These are phyloP conservation scores for Leucosticte australis DNA, from an alignment of 2,113 vertebrate species.

Conservation along the genomic window DNA sequence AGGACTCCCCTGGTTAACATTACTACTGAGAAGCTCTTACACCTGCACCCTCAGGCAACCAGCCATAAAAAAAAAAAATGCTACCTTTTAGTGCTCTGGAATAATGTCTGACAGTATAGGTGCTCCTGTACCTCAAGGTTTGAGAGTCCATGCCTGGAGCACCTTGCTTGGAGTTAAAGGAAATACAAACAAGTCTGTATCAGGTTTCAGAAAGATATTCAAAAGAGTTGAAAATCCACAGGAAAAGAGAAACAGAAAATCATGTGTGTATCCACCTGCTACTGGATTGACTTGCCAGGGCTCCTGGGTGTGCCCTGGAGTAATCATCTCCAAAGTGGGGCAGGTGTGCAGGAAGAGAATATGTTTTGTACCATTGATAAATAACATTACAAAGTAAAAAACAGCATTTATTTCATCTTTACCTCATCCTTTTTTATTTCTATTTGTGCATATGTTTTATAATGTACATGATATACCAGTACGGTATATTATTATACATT, in stretches of 20 bases:
- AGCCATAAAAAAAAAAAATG: neutral
- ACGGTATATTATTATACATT: neutral
- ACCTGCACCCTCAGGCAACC: neutral
- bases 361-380: neutral
- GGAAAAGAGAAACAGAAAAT: neutral
- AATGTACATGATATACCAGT: neutral
- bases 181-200: neutral
- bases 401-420: neutral
- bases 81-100: neutral
- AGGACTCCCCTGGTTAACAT: neutral
- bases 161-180: neutral
- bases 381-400: neutral
- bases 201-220: neutral
- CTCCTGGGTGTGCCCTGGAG: neutral
- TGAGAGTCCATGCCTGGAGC: neutral
- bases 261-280: neutral
- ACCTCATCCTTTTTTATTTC: neutral
- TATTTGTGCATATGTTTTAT: neutral
- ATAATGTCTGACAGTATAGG: rapidly evolving
- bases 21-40: neutral
- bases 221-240: neutral
- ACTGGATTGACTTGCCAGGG: neutral
- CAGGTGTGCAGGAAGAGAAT: neutral
- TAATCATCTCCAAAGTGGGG: neutral
- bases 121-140: neutral